These are phyloP conservation scores for Oscheius sp. DNA, from an alignment of 2,888 invertebrate genomes.

Conservation along the genomic window DNA sequence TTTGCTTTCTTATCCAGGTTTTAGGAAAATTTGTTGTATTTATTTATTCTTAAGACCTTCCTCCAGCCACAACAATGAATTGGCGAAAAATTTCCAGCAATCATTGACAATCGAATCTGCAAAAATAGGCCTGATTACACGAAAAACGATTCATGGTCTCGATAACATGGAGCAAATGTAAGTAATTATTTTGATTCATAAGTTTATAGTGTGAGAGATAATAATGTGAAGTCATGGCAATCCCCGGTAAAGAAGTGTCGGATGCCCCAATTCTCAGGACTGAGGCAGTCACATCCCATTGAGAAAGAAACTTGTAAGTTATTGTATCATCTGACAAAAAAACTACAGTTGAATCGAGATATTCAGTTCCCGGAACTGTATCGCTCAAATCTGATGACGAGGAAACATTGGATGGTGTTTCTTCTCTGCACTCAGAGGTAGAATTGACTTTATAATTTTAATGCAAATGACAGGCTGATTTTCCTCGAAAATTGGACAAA, in stretches of 20 bases:
- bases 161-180: slow-evolving; percentile 4
- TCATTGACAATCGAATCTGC: slow-evolving; percentile 1
- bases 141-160: slow-evolving; percentile 14
- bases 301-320: neutral
- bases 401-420: slow-evolving; percentile 5
- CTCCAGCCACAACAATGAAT: too few species aligned
- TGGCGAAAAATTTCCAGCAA: slow-evolving; percentile 5
- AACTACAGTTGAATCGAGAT: neutral
- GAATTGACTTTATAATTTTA: neutral
- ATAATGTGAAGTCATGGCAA: neutral
- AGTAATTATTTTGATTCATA: neutral
- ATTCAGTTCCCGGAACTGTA: neutral
- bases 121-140: neutral
- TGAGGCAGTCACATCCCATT: slow-evolving; percentile 12
- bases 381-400: neutral
- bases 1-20: neutral
- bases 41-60: too few species aligned
- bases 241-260: neutral
- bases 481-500: neutral
- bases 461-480: neutral
- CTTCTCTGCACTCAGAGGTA: slow-evolving; percentile 13
- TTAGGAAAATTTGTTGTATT: neutral
- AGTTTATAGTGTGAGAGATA: neutral
- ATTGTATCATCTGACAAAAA: neutral
- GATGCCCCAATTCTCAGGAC: slow-evolving; percentile 1